phyloP scores from a whole-genome alignment of 1,140 invertebrate genomes.

The Lucilia sericata region DNA sequence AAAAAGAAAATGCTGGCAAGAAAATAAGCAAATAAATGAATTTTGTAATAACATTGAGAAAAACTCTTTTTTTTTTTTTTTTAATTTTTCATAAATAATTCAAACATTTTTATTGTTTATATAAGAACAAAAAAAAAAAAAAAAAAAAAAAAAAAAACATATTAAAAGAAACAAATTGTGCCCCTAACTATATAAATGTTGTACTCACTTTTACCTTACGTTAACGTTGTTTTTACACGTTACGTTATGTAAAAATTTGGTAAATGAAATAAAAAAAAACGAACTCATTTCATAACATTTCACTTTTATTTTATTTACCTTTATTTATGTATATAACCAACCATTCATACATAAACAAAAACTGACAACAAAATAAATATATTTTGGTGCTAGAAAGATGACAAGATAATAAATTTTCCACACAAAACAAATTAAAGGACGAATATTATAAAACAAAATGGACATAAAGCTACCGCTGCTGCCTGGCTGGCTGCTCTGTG shows the following conservation, averaged over 20 bases:
- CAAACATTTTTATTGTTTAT: too few species aligned
- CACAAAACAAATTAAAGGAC: conserved; percentile 27
- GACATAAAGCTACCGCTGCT: background rate
- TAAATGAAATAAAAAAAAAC: too few species aligned
- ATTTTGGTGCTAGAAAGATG: conserved; percentile 26
- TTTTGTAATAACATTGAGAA: too few species aligned
- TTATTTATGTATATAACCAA: background rate
- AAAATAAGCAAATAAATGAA: background rate
- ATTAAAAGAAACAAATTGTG: too few species aligned
- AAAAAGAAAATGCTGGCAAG: background rate
- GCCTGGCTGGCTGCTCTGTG: background rate
- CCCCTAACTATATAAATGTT: too few species aligned
- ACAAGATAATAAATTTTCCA: conserved; percentile 29
- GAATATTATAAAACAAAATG: background rate
- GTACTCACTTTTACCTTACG: too few species aligned
- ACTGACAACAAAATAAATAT: conserved; percentile 13
- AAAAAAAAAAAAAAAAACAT: too few species aligned
- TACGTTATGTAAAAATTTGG: too few species aligned
- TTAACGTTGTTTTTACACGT: too few species aligned
- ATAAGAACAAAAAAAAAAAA: too few species aligned
- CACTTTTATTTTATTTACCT: background rate
- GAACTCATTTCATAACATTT: background rate
- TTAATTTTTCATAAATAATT: too few species aligned
- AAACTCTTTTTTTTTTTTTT: too few species aligned
- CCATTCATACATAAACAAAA: background rate